Evolutionary conservation across 2,888 invertebrate species (phyloP).

Genomic region (Molorchus minor): DNA sequence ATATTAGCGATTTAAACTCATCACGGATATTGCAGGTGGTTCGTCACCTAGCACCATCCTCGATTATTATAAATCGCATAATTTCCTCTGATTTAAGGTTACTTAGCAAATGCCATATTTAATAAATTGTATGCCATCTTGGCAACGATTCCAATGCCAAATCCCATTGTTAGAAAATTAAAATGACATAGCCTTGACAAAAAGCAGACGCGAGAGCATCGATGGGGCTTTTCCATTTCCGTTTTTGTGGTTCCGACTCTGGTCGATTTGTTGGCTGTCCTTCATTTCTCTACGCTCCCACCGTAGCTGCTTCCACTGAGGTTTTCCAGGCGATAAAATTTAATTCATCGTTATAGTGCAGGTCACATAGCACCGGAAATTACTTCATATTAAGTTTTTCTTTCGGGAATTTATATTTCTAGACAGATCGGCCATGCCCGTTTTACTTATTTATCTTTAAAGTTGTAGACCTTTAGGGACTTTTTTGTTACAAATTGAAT

Average conservation of each 20-base stretch:
- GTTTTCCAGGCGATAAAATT: constrained; percentile 52
- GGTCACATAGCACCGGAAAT: constrained; percentile 44
- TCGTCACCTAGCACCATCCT: no score
- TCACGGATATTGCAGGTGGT: no score
- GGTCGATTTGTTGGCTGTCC: constrained; percentile 46
- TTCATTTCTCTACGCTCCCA: constrained; percentile 40
- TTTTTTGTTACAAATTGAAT: no score
- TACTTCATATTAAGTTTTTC: constrained; percentile 41
- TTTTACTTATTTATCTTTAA: neutral
- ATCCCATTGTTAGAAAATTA: constrained; percentile 1
- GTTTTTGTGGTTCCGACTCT: constrained; percentile 43
- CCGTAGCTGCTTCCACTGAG: constrained; percentile 45
- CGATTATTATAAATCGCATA: no score
- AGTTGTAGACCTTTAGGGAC: constrained; percentile 1
- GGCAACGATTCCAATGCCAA: no score
- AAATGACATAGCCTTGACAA: constrained; percentile 14
- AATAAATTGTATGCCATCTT: no score
- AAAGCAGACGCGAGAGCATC: constrained; percentile 39
- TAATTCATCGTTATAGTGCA: constrained; percentile 46
- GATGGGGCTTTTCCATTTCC: constrained; percentile 47
- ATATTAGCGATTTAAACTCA: no score
- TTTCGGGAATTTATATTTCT: constrained; percentile 13
- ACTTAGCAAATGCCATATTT: no score
- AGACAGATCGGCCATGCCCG: neutral
- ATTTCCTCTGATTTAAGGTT: no score